A percentile compares a stretch with the other conserved stretches of the same genome.
Evolutionary conservation across 1,140 invertebrate species (phyloP).

Genomic region (Wasmannia auropunctata): DNA sequence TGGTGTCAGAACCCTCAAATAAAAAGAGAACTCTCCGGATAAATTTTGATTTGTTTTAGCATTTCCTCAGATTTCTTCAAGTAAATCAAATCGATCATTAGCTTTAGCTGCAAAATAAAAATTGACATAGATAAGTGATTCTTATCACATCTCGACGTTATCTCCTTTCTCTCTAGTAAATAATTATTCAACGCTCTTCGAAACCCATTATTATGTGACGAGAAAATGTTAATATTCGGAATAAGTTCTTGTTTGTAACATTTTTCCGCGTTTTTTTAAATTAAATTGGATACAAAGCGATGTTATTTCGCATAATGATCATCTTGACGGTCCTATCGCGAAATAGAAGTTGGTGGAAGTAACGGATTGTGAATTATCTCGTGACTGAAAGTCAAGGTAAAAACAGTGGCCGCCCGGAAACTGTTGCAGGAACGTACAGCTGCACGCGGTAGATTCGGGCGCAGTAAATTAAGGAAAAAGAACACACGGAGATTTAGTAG

Average conservation of each 20-base stretch:
- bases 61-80: background rate
- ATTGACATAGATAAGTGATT: background rate
- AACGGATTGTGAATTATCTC: background rate
- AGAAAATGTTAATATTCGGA: background rate
- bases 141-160: background rate
- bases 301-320: background rate
- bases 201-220: background rate
- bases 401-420: background rate
- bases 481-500: background rate
- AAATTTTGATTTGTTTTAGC: background rate
- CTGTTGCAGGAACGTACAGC: background rate
- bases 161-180: background rate
- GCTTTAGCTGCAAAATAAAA: background rate
- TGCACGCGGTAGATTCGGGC: background rate
- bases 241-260: background rate
- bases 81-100: background rate
- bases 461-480: background rate
- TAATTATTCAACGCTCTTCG: background rate
- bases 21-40: background rate
- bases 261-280: background rate
- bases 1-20: background rate
- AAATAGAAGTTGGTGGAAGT: background rate
- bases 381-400: conserved; percentile 14
- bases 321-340: background rate
- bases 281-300: background rate